phyloP scores from a whole-genome alignment of 2,113 vertebrate species.

The Myodes glareolus region DNA sequence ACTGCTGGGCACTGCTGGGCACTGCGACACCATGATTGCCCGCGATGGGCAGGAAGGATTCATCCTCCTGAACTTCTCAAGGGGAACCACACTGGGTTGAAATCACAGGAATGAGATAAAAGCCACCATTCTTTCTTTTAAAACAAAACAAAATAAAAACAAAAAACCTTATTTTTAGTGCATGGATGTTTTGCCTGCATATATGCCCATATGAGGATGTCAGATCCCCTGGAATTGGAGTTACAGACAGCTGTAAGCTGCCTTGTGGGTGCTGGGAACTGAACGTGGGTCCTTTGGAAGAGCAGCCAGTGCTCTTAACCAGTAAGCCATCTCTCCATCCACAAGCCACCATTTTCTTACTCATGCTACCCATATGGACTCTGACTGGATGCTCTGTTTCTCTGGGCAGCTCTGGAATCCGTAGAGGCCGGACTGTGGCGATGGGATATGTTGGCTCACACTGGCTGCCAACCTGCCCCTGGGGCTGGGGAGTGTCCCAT shows the following conservation, averaged over 20 bases:
- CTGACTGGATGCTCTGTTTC: not conserved
- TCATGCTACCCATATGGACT: accelerated
- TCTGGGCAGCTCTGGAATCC: not conserved
- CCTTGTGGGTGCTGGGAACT: no score
- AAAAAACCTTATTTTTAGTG: not conserved
- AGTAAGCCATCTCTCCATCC: not conserved
- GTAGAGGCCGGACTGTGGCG: no score
- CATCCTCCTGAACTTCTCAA: not conserved
- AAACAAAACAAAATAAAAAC: not conserved
- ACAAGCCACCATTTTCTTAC: not conserved
- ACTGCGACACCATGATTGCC: accelerated
- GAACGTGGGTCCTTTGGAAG: not conserved
- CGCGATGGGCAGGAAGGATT: accelerated
- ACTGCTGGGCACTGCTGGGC: no score
- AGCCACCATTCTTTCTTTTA: not conserved
- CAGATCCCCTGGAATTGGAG: not conserved
- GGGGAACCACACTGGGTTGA: not conserved
- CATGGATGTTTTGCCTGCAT: not conserved
- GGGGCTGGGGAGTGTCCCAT: not conserved
- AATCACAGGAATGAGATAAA: not conserved
- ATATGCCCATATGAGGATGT: not conserved
- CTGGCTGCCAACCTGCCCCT: not conserved
- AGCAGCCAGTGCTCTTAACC: not conserved
- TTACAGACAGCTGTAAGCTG: not conserved
- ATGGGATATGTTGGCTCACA: not conserved